phyloP scores from a whole-genome alignment of 2,797 vertebrate genomes.

The Tapera naevia region DNA sequence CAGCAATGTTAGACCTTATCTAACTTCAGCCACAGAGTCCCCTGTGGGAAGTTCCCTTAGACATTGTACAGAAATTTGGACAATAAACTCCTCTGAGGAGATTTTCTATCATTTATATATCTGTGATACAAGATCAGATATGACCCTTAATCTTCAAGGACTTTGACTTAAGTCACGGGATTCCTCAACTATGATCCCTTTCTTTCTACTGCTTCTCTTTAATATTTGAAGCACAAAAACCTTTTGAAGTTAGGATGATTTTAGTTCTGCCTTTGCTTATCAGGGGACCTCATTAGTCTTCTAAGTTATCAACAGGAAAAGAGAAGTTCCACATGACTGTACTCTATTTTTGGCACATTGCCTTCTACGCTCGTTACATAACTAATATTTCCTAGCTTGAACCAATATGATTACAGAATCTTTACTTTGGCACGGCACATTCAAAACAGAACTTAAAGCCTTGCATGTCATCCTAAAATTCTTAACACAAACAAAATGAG shows the following conservation, averaged over 20 bases:
- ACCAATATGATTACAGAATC: not conserved
- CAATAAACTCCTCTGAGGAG: conserved; percentile 12
- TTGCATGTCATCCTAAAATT: not conserved
- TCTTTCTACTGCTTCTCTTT: not conserved
- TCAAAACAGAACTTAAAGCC: not conserved
- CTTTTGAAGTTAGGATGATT: conserved; percentile 21
- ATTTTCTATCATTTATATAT: not conserved
- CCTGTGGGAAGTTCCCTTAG: not conserved
- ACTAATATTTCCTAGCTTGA: not conserved
- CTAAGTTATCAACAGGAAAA: not conserved
- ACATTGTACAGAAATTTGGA: not conserved
- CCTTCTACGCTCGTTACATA: not conserved
- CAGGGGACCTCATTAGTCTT: conserved; percentile 50
- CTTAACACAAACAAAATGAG: not conserved
- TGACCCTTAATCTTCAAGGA: not conserved
- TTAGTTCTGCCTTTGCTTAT: conserved; percentile 25
- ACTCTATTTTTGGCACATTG: not conserved
- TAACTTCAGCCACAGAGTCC: not conserved
- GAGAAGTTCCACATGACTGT: not conserved
- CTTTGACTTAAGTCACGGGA: conserved; percentile 5
- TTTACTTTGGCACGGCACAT: not conserved
- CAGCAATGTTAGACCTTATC: not conserved
- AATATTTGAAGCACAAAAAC: not conserved
- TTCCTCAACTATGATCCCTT: not conserved
- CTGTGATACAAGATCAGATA: not conserved